Evolutionary conservation across 2,113 vertebrate species (phyloP), one percentile per base, ranked within the genome.

Genomic region (Boulengeromyrus knoepffleri): DNA sequence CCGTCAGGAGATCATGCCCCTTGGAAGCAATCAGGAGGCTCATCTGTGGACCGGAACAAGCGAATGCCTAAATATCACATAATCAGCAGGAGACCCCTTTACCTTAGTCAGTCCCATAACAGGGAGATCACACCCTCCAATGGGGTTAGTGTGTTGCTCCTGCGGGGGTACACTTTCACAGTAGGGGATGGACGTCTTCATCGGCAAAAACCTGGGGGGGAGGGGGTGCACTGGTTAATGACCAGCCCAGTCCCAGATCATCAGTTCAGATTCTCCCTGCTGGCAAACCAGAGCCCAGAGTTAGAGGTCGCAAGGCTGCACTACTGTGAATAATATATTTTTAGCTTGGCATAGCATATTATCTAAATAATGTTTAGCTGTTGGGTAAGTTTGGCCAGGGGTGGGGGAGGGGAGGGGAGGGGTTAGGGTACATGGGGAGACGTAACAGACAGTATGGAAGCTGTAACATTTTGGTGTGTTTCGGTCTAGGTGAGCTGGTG

Each of bases 371-470:
- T 89, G 90, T 87, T 89, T 90, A 90, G 90, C 88, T 27, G 70
- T 92, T 90, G 87, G 87, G 89, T 90, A 88, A 91, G 90, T 89
- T 89, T 91, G 84, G 90, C 85, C 19, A 89, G 86, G 85, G 89
- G 91, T 91, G 66, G 56, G 36, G 15, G 85, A 85, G 89, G 58
- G 15, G 85, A 85, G 89, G 58, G 90, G 31, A 36, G 31, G 31
- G 31, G 31, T 90, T 92, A 86, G 91, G 91, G 91, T 74, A 90
- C 85, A 74, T 3, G 84, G 62, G 84, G 52, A 88, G 89, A 53
- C 93, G 90, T 92, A 92, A 92, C 90, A 90, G 90, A 90, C 91
- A 94, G 94, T 93, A 93, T 95, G 95, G 94, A 93, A 96, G 94
- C 93, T 92, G 94, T 96, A 95, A 94, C 89, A 27, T 92, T 91